phyloP scores from a whole-genome alignment of 2,797 vertebrate species.

The Oreochromis mossambicus region DNA sequence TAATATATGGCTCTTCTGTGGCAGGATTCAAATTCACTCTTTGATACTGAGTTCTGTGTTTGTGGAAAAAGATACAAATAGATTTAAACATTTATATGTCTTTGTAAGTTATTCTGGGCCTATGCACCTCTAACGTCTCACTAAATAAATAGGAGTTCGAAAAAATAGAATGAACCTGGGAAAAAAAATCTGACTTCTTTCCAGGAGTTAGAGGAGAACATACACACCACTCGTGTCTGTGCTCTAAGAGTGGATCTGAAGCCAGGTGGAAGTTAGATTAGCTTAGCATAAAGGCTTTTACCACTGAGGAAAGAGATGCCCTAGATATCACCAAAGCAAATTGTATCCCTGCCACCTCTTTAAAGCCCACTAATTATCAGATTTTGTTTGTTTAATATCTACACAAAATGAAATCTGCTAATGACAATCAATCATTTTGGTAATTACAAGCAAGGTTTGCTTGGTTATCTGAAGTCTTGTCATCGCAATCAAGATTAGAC shows the following conservation, averaged over 20 bases:
- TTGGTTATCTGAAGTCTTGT: not conserved
- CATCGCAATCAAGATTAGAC: not conserved
- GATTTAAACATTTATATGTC: not conserved
- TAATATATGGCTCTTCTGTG: slow-evolving; percentile 27
- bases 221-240: not conserved
- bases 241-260: not conserved
- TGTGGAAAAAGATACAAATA: not conserved
- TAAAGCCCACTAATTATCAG: not conserved
- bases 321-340: not conserved
- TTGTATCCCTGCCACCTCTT: not conserved
- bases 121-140: not conserved
- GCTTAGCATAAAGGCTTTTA: not conserved
- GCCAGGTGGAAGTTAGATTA: not conserved
- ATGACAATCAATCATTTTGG: not conserved
- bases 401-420: not conserved
- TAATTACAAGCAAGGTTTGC: not conserved
- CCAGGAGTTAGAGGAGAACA: not conserved
- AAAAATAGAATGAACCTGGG: not conserved
- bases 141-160: not conserved
- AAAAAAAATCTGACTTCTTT: not conserved
- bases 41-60: not conserved
- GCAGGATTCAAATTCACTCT: slow-evolving; percentile 21
- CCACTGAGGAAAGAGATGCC: not conserved
- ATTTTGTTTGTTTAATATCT: not conserved
- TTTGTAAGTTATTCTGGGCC: not conserved